A percentile compares a stretch with the other conserved stretches of the same genome.
These are phyloP conservation scores for Emydoidea blandingii DNA, from an alignment of 2,797 vertebrate species.

Conservation along the genomic window DNA sequence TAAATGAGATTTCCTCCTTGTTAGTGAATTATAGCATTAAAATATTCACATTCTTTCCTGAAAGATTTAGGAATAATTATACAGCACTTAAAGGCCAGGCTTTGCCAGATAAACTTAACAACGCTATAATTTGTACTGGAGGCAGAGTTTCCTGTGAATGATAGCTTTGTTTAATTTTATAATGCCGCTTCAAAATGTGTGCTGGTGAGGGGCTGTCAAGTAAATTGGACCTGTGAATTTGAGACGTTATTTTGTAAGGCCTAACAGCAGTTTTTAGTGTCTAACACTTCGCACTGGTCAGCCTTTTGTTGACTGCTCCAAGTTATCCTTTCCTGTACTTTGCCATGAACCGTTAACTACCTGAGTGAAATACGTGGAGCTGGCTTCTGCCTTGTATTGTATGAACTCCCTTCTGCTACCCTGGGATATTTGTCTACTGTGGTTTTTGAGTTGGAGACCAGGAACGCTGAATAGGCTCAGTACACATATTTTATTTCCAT, in stretches of 20 bases:
- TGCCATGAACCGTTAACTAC: not conserved
- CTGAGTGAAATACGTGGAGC: rapidly evolving
- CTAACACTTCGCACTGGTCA: not conserved
- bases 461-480: slow-evolving; percentile 23
- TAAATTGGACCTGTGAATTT: slow-evolving; percentile 48
- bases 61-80: slow-evolving; percentile 80
- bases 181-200: slow-evolving; percentile 72
- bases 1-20: slow-evolving; percentile 73
- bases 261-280: too few species aligned
- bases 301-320: not conserved
- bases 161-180: slow-evolving; percentile 75
- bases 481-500: slow-evolving; percentile 76
- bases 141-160: slow-evolving; percentile 77
- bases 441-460: slow-evolving; percentile 5
- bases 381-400: not conserved
- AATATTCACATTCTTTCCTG: slow-evolving; percentile 80
- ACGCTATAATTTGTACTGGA: slow-evolving; percentile 77
- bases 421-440: slow-evolving; percentile 12
- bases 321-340: not conserved
- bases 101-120: slow-evolving; percentile 79
- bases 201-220: slow-evolving; percentile 7
- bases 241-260: slow-evolving; percentile 22
- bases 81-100: slow-evolving; percentile 75
- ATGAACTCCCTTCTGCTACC: slow-evolving; percentile 1
- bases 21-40: slow-evolving; percentile 74